Evolutionary conservation across 2,113 vertebrate genomes (phyloP).

Genomic region (Rattus rattus): DNA sequence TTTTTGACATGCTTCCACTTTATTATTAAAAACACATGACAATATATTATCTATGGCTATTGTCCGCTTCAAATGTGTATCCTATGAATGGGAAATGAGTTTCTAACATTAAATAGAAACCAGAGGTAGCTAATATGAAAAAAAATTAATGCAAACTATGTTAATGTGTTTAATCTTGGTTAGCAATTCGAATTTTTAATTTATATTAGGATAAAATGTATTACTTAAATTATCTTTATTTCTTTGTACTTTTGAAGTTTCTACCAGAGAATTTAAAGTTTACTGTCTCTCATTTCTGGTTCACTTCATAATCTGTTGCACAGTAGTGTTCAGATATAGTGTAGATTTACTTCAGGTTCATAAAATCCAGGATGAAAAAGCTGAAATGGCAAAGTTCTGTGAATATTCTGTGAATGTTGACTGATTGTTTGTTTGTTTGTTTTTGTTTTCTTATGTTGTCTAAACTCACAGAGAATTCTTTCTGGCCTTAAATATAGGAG

Average conservation of each 20-base stretch:
- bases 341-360: conserved; percentile 12
- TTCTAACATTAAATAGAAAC: background rate
- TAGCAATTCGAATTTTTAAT: background rate
- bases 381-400: background rate
- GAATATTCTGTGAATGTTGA: background rate
- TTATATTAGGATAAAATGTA: background rate
- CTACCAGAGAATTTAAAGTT: conserved; percentile 32
- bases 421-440: background rate
- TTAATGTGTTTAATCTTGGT: conserved; percentile 3
- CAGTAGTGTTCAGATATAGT: background rate
- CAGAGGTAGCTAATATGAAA: background rate
- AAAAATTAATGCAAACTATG: background rate
- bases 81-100: background rate
- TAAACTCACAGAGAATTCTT: conserved; percentile 55
- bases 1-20: background rate
- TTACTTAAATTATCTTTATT: background rate
- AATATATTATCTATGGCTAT: background rate
- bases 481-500: conserved; percentile 35
- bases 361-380: background rate
- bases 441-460: conserved; percentile 10
- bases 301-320: background rate
- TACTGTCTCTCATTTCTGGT: background rate
- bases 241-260: conserved; percentile 9
- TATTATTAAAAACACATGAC: background rate
- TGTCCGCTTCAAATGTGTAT: background rate